Base-by-base conservation (phyloP, 2,113 vertebrate species). In the Heterocephalus glaber region DNA sequence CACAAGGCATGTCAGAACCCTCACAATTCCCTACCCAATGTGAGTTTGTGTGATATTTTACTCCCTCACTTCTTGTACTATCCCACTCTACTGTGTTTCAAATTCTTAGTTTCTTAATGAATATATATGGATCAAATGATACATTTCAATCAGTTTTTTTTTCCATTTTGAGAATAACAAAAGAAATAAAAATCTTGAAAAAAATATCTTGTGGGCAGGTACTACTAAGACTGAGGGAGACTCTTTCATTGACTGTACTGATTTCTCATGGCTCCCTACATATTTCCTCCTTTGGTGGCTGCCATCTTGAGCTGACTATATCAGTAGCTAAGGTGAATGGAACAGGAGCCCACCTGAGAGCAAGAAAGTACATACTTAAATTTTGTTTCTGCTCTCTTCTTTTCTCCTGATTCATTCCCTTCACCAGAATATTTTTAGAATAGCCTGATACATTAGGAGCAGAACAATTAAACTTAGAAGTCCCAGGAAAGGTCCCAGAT, bases 141-240 rank as follows among this genome's bases (percentile, higher is more conserved):
- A 63, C 9, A 58, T 38, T 52, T 28, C 17, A 80, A 33, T 68
- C 10, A 28, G 7, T 66, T 44, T 63, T 60, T 52, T n/a, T 56
- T 52, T 10, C 33, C 61, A 1, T 38, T 33, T 60, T 74, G 22
- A 80, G 33, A 58, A 61, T 88, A 92, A 74, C 14, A 81, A 14
- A 41, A 86, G 13, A 92, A 66, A 90, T 60, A 13, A 66, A 86
- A 82, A 86, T n/a, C n/a, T n/a, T n/a, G n/a, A n/a, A n/a, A n/a
- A n/a, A n/a, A n/a, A n/a, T n/a, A n/a, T 35, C 22, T 7, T 4
- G 2, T 80, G 35, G 54, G 24, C 54, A 88, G 92, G 80, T 70
- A 41, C 26, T 47, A 47, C 30, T 65, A 58, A 3, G 7, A 60
- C 41, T 41, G 35, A 76, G 41, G 16, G 47, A 65, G 16, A 80